A percentile compares a stretch with the other conserved stretches of the same genome.
These are phyloP conservation scores for Hemaris fuciformis DNA, from an alignment of 2,888 invertebrate genomes.

Conservation along the genomic window DNA sequence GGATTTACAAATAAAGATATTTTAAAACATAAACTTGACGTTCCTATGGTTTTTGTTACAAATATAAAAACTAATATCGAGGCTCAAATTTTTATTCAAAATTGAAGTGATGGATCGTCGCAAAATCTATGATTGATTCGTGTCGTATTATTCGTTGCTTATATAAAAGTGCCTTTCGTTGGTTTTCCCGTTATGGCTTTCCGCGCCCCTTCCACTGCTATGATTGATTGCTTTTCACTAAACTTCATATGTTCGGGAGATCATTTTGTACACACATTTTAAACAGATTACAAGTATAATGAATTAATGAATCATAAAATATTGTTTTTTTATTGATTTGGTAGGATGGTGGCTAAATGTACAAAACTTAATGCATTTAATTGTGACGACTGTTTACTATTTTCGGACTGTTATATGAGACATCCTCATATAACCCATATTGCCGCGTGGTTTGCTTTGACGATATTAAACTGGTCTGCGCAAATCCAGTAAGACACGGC, in stretches of 20 bases:
- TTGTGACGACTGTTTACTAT: too few relatives aligned
- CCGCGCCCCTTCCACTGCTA: slow-evolving; percentile 63
- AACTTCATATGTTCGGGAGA: slow-evolving; percentile 80
- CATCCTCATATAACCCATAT: too few relatives aligned
- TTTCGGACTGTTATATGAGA: too few relatives aligned
- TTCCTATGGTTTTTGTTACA: background rate
- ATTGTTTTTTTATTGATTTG: too few relatives aligned
- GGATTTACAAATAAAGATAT: too few relatives aligned
- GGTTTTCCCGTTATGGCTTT: slow-evolving; percentile 71
- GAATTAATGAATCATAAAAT: slow-evolving; percentile 45
- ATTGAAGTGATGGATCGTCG: slow-evolving; percentile 75
- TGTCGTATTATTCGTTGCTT: slow-evolving; percentile 77
- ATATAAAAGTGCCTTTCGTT: slow-evolving; percentile 70
- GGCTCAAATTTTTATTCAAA: slow-evolving; percentile 62
- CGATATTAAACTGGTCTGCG: too few relatives aligned
- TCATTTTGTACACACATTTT: slow-evolving; percentile 80
- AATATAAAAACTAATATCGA: background rate
- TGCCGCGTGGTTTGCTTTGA: too few relatives aligned
- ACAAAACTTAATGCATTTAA: too few relatives aligned
- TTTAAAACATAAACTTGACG: background rate
- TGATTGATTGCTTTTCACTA: slow-evolving; percentile 75
- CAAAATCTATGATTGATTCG: slow-evolving; percentile 80
- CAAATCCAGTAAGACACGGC: too few relatives aligned
- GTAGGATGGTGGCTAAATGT: too few relatives aligned
- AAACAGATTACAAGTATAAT: slow-evolving; percentile 78